A percentile compares a stretch with the other conserved stretches of the same genome.
Evolutionary conservation across 2,888 invertebrate genomes (phyloP).

Genomic region (Minunthozetes semirufus): DNA sequence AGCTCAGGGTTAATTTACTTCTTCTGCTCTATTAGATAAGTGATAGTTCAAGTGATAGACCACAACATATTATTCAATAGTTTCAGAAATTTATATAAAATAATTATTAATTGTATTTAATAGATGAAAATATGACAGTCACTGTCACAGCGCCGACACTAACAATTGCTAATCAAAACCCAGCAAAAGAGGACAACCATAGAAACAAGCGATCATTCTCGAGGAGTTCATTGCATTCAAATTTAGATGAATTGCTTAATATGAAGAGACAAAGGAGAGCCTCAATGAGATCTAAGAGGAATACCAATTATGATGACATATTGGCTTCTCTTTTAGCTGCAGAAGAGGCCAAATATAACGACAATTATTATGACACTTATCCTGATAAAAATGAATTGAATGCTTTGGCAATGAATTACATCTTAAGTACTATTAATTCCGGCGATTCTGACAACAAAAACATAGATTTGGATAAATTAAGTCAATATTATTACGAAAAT

Average conservation of each 20-base stretch:
- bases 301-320: slow-evolving; percentile 16
- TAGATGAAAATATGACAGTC: no score
- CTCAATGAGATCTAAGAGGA: slow-evolving; percentile 10
- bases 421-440: background rate
- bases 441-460: background rate
- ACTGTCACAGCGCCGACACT: no score
- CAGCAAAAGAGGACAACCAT: background rate
- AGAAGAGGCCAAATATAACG: background rate
- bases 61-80: no score
- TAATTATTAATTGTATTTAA: no score
- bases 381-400: background rate
- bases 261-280: slow-evolving; percentile 15
- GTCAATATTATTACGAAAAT: slow-evolving; percentile 25
- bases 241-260: slow-evolving; percentile 4
- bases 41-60: no score
- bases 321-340: background rate
- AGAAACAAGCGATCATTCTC: slow-evolving; percentile 1
- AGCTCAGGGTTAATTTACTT: no score
- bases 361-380: background rate
- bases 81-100: no score
- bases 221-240: slow-evolving; percentile 2
- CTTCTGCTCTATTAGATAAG: no score
- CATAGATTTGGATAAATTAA: slow-evolving; percentile 21
- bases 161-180: no score
- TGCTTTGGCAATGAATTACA: background rate